Evolutionary conservation across 2,888 invertebrate genomes (phyloP), one percentile per base, ranked within the genome.

Genomic region (Torymus aiolomorphi): DNA sequence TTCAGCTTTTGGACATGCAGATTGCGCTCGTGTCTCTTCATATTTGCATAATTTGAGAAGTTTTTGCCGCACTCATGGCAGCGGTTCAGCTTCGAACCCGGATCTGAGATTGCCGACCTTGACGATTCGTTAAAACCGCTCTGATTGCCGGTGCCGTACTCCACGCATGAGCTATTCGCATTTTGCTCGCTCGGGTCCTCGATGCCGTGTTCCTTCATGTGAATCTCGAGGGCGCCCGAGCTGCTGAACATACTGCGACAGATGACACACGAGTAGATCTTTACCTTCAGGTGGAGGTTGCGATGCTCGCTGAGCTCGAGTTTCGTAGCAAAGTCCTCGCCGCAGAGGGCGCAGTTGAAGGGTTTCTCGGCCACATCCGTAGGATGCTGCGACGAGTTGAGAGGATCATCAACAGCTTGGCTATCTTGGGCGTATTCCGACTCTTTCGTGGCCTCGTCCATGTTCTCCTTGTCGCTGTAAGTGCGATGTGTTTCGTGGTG

Each of bases 271-370:
- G 93, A 92, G 82, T 93, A 94, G 69, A 94, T 88, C 84, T 94
- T 94, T 2, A 94, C 92, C 84, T 94, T 93, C 82, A 94, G 90
- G 87, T 95, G 94, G 5, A 93, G 92, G 85, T 93, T 94, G 81
- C 94, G 92, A 85, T 95, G 95, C 85, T 94, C 94, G 0, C 93
- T 92, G 2, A 94, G 90, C 83, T 94, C 94, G 0, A 91, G 91
- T 31, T 93, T 92, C 4, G 93, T 92, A 69, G 92, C 88, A 88
- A 94, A 94, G 72, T 92, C 92, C 86, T 93, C 92, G 16, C 93
- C 93, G 84, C 94, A 95, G 69, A 94, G 93, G 14, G 92, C 92
- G 80, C 94, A 94, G 74, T 92, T 92, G 18, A 80, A 82, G 11
- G 75, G 67, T 49, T 80, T 80, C 51, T 78, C 76, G 12, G 12